These are phyloP conservation scores for Accipiter virgatus DNA, from an alignment of 2,113 vertebrate species.

Conservation along the genomic window DNA sequence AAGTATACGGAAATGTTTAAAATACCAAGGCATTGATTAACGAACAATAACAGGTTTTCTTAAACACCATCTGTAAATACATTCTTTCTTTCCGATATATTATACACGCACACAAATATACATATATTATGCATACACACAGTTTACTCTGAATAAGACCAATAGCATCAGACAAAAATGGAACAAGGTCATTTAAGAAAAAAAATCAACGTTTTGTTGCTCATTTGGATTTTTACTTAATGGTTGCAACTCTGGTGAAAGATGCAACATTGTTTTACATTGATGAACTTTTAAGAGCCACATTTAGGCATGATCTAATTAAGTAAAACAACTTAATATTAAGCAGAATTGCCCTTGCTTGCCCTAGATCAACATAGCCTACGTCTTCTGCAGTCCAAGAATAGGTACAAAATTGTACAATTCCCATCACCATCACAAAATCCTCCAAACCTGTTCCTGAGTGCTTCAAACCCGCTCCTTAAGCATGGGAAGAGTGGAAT, in stretches of 20 bases:
- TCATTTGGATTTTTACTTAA: neutral
- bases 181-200: neutral
- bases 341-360: neutral
- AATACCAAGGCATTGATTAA: neutral
- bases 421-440: neutral
- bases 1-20: slow-evolving; percentile 5
- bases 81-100: neutral
- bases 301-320: neutral
- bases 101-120: neutral
- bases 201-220: neutral
- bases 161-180: neutral
- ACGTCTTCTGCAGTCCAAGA: neutral
- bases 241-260: neutral
- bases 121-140: neutral
- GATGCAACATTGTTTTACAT: neutral
- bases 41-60: neutral
- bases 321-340: neutral
- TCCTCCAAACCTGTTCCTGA: neutral
- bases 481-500: neutral
- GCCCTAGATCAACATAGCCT: neutral
- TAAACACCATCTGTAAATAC: neutral
- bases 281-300: neutral
- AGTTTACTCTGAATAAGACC: neutral
- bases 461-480: neutral
- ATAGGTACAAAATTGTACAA: neutral